Base-by-base conservation (phyloP, 2,113 vertebrate species). In the Genyomyrus donnyi region DNA sequence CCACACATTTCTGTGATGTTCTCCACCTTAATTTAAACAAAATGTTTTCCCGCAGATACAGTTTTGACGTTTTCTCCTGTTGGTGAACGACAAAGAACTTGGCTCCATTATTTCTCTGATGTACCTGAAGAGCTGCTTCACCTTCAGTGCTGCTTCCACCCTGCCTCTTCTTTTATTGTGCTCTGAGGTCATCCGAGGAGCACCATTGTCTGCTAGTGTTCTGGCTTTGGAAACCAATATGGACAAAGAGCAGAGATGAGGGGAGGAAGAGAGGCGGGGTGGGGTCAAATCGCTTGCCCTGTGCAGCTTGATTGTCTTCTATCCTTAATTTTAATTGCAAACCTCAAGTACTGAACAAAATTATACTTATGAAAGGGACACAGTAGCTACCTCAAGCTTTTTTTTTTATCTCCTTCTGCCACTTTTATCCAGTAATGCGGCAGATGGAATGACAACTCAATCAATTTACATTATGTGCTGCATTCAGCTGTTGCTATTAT, bases 171-270 rank as follows among this genome's bases (percentile, higher is more conserved):
- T 46, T 84, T 42, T 7, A 84, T 35, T 9, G 35, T 27, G 8
- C 42, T 89, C 53, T 56, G 89, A 88, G 90, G 90, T 91, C 92
- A 91, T 74, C 11, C 9, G 88, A 89, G 91, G 88, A 53, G n/a
- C 58, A 77, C n/a, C 46, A 35, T 0, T 85, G 87, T 92, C 91
- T 53, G 90, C 92, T 93, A 90, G 92, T 90, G 88, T 89, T 50
- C 17, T 27, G 48, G 10, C 11, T 87, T 11, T 45, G 39, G 42
- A 48, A n/a, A 48, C 42, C 42, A 2, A 48, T 48, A 3, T 24
- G 19, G 42, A 24, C 80, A 84, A 45, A 84, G 80, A 48, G 80
- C 80, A 84, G 17, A 84, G 39, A 77, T 11, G 70, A 35, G 31
- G 70, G 70, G 31, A 17, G 31, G 11, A 39, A 39, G 74, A 17